Evolutionary conservation across 2,797 vertebrate species (phyloP).

Genomic region (Halcyon leucocephala): DNA sequence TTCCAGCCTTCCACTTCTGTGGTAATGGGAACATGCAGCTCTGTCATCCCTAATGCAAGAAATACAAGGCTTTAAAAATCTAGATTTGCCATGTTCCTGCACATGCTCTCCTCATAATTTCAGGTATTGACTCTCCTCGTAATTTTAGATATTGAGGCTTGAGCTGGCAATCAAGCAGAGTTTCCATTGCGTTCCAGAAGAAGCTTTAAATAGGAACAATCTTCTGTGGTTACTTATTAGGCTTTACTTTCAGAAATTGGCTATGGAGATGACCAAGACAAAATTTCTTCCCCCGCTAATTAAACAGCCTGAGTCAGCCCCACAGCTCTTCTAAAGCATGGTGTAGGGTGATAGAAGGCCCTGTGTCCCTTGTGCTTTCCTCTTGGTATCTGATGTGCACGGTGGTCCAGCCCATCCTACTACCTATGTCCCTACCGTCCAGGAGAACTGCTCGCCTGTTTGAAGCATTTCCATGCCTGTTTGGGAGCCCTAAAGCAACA

Average conservation of each 20-base stretch:
- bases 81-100: neutral
- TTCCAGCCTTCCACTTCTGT: neutral
- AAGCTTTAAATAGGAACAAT: neutral
- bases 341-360: neutral
- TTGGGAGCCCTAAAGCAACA: neutral
- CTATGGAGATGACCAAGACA: neutral
- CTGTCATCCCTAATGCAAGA: neutral
- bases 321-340: too few relatives aligned
- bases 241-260: neutral
- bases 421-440: neutral
- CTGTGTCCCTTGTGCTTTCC: neutral
- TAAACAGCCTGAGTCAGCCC: neutral
- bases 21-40: neutral
- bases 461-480: rapidly evolving
- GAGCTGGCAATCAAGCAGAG: neutral
- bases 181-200: neutral
- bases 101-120: neutral
- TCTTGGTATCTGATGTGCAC: neutral
- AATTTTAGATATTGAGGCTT: neutral
- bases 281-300: neutral
- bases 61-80: conserved; percentile 31
- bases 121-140: neutral
- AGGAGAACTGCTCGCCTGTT: rapidly evolving
- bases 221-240: neutral
- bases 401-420: neutral